Conservation (phyloP, 35 echinoderm and acorn worm genomes). For the Nesometra sesokonis region DNA sequence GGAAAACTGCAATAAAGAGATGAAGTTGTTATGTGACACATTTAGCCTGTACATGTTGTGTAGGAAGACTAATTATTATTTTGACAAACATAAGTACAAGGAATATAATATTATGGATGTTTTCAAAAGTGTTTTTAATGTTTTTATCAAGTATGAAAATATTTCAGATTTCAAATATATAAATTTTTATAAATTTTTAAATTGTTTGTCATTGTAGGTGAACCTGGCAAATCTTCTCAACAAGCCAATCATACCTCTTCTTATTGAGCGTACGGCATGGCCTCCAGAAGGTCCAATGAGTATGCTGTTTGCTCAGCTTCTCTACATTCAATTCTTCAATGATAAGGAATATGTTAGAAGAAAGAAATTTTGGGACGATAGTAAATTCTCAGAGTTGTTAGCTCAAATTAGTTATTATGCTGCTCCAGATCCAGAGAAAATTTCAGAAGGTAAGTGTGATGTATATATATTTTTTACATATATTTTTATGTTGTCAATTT, state of each 20-base stretch:
- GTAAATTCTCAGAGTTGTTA: conserved; percentile 65
- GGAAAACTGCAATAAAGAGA: too few relatives aligned
- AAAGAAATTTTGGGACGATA: conserved; percentile 92
- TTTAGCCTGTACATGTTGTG: too few relatives aligned
- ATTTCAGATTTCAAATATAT: too few relatives aligned
- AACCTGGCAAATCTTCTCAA: conserved; percentile 94
- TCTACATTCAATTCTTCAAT: conserved; percentile 90
- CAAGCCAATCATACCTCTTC: conserved; percentile 95
- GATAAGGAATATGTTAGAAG: conserved; percentile 80
- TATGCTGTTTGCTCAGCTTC: conserved; percentile 91
- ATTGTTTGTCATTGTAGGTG: conserved; percentile 33
- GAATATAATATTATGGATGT: background rate
- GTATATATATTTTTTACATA: too few relatives aligned
- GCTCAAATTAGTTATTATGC: conserved; percentile 78
- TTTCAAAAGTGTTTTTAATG: background rate
- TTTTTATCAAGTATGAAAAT: too few relatives aligned
- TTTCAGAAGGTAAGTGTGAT: too few relatives aligned
- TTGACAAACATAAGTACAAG: background rate
- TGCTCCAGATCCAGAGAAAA: conserved; percentile 59
- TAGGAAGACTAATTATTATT: too few relatives aligned
- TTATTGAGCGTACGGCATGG: conserved; percentile 75
- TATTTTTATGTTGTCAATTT: too few relatives aligned
- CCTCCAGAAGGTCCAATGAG: conserved; percentile 97
- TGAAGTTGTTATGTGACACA: background rate
- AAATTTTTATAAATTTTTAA: background rate